A percentile compares a stretch with the other conserved stretches of the same genome.
Evolutionary conservation across 2,888 invertebrate genomes (phyloP).

Genomic region (Ormyrus pomaceus): DNA sequence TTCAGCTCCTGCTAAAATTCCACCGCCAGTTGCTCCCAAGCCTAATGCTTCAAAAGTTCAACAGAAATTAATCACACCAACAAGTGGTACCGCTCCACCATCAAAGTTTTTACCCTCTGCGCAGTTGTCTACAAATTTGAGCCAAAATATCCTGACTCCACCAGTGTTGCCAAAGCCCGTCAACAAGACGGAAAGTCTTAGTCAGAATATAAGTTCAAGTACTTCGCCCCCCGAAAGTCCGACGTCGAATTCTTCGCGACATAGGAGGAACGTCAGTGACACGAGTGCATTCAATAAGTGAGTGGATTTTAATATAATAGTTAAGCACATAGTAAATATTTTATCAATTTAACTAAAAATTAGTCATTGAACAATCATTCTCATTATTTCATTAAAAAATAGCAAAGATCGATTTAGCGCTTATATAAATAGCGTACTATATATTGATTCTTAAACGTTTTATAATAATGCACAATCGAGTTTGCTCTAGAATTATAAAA

Average conservation of each 20-base stretch:
- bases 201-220: constrained; percentile 72
- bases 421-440: too few species aligned
- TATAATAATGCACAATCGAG: too few species aligned
- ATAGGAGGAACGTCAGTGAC: constrained; percentile 89
- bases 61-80: constrained; percentile 68
- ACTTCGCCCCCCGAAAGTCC: constrained; percentile 73
- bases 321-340: not conserved
- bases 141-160: constrained; percentile 47
- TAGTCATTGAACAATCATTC: too few species aligned
- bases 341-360: too few species aligned
- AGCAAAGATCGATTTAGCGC: not conserved
- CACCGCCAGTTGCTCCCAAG: constrained; percentile 71
- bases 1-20: constrained; percentile 68
- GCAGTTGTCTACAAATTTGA: constrained; percentile 34
- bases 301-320: constrained; percentile 64
- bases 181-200: constrained; percentile 71
- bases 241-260: constrained; percentile 76
- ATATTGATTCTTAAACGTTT: too few species aligned
- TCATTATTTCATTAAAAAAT: not conserved
- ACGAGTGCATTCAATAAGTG: constrained; percentile 90
- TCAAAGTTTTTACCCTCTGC: constrained; percentile 69
- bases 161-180: constrained; percentile 69
- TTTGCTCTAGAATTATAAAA: too few species aligned
- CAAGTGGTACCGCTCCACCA: constrained; percentile 62
- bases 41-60: constrained; percentile 66